These are phyloP conservation scores for Holacanthella duospinosa DNA, from an alignment of 2,888 invertebrate genomes.

Conservation along the genomic window DNA sequence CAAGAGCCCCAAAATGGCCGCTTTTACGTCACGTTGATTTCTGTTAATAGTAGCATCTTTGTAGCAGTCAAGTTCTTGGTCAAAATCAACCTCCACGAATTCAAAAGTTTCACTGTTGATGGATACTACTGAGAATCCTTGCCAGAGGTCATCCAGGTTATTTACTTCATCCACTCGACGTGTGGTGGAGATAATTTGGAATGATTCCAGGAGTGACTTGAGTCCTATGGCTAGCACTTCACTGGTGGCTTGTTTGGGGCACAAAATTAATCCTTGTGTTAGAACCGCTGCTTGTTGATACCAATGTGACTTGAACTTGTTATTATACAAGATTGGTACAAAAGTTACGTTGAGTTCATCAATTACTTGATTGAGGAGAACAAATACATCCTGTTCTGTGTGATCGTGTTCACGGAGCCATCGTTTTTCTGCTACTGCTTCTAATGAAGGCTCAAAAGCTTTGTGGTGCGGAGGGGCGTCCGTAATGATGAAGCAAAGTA, in stretches of 20 bases:
- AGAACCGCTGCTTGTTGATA: neutral
- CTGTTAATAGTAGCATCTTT: neutral
- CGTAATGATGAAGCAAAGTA: neutral
- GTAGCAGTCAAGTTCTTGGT: neutral
- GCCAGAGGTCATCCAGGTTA: neutral
- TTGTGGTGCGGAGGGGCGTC: neutral
- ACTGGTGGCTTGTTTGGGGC: neutral
- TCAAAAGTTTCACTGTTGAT: neutral
- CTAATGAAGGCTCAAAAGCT: neutral
- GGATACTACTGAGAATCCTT: neutral
- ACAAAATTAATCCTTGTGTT: neutral
- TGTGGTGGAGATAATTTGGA: neutral
- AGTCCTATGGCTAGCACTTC: neutral
- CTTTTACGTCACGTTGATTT: neutral
- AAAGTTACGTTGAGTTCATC: neutral
- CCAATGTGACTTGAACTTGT: neutral
- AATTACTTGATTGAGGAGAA: neutral
- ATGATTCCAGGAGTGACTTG: neutral
- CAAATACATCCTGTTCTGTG: neutral
- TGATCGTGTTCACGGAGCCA: neutral
- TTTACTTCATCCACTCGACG: neutral
- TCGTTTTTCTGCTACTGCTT: neutral
- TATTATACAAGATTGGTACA: neutral
- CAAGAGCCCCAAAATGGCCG: neutral
- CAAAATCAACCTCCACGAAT: neutral